Evolutionary conservation across 2,113 vertebrate species (phyloP).

Genomic region (Procavia capensis): DNA sequence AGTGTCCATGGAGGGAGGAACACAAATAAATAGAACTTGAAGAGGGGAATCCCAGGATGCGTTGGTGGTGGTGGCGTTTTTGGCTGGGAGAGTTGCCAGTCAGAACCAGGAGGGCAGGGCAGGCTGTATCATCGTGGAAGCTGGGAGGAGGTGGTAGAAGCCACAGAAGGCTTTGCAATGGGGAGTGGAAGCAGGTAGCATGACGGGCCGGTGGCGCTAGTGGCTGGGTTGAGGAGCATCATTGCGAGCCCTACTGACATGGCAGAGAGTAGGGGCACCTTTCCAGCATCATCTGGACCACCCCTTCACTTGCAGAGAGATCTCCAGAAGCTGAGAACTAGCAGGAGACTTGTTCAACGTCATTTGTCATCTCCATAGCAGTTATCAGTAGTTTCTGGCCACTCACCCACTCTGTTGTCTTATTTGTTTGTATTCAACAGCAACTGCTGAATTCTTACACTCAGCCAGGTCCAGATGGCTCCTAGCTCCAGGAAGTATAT

Average conservation of each 20-base stretch:
- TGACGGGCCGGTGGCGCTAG: neutral
- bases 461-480: neutral
- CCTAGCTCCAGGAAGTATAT: neutral
- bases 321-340: neutral
- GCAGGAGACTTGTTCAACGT: neutral
- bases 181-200: no score
- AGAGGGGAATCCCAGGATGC: neutral
- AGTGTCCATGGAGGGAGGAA: neutral
- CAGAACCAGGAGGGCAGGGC: neutral
- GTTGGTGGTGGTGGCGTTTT: neutral
- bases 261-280: neutral
- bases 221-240: no score
- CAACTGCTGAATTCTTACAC: neutral
- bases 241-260: neutral
- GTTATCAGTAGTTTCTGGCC: neutral
- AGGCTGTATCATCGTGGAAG: neutral
- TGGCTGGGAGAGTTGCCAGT: neutral
- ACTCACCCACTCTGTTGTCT: neutral
- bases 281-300: neutral
- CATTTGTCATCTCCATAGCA: neutral
- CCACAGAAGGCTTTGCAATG: neutral
- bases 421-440: neutral
- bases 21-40: accelerated
- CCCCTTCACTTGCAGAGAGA: neutral
- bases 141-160: neutral